These are phyloP conservation scores for Epinephelus moara DNA, from an alignment of 2,113 vertebrate genomes.

Conservation along the genomic window DNA sequence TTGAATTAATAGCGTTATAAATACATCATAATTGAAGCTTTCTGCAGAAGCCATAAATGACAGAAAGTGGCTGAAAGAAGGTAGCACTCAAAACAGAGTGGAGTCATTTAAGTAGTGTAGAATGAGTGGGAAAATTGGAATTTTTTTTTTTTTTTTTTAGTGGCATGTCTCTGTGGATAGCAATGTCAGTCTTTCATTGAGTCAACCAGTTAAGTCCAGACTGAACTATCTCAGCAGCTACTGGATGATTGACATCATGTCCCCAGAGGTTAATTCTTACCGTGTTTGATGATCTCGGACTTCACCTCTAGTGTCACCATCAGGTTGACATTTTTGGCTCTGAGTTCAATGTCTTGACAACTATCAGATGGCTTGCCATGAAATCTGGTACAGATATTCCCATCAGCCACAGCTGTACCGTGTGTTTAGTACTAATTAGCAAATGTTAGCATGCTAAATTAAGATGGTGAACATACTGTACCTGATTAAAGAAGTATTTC, in stretches of 20 bases:
- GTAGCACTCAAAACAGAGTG: neutral
- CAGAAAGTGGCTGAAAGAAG: neutral
- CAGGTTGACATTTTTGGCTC: too few species aligned
- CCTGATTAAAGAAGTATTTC: too few species aligned
- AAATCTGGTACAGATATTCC: neutral
- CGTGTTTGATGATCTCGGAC: neutral
- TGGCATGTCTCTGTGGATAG: neutral
- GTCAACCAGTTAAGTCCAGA: neutral
- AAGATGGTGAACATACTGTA: neutral
- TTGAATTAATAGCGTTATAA: slow-evolving; percentile 65
- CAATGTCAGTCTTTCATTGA: neutral
- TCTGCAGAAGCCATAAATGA: neutral
- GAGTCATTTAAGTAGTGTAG: neutral
- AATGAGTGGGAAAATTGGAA: neutral
- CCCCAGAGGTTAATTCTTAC: neutral
- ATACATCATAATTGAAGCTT: slow-evolving; percentile 21
- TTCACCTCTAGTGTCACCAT: neutral
- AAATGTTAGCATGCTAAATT: neutral
- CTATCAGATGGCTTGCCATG: too few species aligned
- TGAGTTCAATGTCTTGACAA: too few species aligned
- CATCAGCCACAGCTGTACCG: neutral
- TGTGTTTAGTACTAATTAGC: neutral
- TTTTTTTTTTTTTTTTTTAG: neutral
- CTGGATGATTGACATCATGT: neutral
- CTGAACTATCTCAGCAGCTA: neutral